phyloP scores from a whole-genome alignment of 2,888 invertebrate species.

The Dryobotodes eremita region DNA sequence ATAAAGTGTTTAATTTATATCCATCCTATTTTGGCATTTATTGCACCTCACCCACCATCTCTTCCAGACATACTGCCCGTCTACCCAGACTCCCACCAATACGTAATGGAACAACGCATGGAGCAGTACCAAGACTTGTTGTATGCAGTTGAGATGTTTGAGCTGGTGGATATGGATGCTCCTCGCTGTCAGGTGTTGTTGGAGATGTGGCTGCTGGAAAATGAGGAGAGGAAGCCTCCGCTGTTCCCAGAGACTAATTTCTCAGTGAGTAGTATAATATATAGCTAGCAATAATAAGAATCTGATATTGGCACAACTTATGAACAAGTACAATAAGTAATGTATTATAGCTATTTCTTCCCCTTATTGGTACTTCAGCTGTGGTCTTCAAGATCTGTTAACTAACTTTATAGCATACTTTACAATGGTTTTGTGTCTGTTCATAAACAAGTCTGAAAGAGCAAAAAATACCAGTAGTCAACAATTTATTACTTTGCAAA shows the following conservation, averaged over 20 bases:
- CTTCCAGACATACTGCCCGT: slow-evolving; percentile 94
- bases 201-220: slow-evolving; percentile 95
- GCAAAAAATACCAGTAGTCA: no score
- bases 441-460: no score
- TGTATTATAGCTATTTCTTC: background rate
- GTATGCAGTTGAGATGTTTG: slow-evolving; percentile 93
- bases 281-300: background rate
- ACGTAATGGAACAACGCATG: slow-evolving; percentile 93
- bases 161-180: slow-evolving; percentile 92
- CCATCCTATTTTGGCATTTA: background rate
- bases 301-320: background rate
- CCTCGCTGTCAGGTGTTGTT: slow-evolving; percentile 93
- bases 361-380: background rate
- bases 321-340: background rate
- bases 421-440: background rate
- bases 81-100: slow-evolving; percentile 94
- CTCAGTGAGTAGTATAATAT: slow-evolving; percentile 72
- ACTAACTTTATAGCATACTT: no score
- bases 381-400: background rate
- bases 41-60: background rate
- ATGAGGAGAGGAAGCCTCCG: slow-evolving; percentile 89
- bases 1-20: background rate
- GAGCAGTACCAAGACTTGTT: slow-evolving; percentile 94
- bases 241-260: slow-evolving; percentile 82
- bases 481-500: no score